These are phyloP conservation scores for Eidolon dupreanum DNA, from an alignment of 2,797 vertebrate genomes.

Conservation along the genomic window DNA sequence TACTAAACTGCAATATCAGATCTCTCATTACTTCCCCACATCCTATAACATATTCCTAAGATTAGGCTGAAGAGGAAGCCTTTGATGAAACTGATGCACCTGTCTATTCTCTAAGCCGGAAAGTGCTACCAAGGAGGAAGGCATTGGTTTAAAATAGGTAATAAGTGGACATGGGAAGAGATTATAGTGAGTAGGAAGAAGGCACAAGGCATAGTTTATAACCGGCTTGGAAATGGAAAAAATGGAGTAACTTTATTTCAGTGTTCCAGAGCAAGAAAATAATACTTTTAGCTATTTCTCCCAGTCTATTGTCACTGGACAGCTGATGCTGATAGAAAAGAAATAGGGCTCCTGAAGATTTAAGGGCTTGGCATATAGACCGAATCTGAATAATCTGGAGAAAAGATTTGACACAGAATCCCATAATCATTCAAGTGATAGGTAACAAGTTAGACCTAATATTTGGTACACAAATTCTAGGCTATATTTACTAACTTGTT, in stretches of 20 bases:
- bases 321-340: not conserved
- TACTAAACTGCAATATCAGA: not conserved
- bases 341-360: not conserved
- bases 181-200: not conserved
- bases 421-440: not conserved
- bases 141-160: not conserved
- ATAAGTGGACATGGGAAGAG: not conserved
- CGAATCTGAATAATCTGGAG: not conserved
- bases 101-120: not conserved
- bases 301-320: not conserved
- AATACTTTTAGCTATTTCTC: not conserved
- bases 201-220: not conserved
- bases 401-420: not conserved
- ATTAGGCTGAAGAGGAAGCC: not conserved
- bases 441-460: not conserved
- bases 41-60: not conserved
- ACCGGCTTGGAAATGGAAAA: not conserved
- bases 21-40: not conserved
- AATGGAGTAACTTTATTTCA: not conserved
- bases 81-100: not conserved
- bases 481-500: not conserved
- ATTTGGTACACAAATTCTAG: not conserved
- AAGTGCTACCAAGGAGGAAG: not conserved
- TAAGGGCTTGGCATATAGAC: not conserved
- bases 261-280: not conserved